Base-by-base conservation (phyloP, 2,888 invertebrate species). In the Phasia obesa region DNA sequence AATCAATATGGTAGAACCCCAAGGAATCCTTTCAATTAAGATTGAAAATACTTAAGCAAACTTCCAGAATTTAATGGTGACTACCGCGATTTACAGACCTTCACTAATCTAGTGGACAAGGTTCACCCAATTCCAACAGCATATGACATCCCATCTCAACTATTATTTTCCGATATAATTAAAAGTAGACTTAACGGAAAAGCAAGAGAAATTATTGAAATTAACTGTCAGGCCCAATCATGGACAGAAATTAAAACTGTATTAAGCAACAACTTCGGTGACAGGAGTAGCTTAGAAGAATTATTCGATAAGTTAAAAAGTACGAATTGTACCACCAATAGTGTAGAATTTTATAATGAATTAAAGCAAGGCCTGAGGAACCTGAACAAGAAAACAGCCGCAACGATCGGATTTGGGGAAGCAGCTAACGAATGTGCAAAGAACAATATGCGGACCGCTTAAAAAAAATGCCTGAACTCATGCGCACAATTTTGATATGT, bases 271-370 rank as follows among this genome's bases (percentile, higher is more conserved):
- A 57, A 57, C 17, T 57, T 57, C 19, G 57, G 57, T 2, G 31
- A 35, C 35, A 57, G 35, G 35, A 11, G 57, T 17, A 35, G 35
- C 17, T 57, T 31, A 9, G 27, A 57, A 7, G 31, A 57, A 7
- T 35, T 57, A 17, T 57, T 57, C 11, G 57, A 35, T n/a, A 35
- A 57, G 27, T 6, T 55, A 15, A 13, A 27, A 55, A 25, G 55
- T 7, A 27, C n/a, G 53, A 55, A 25, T 15, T 38, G 4, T 38
- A 38, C 2, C 2, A 38, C 38, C 2, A 38, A 38, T 11, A 38
- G 2, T 2, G 4, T 53, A 44, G 44, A 44, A 17, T 44, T 44
- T n/a, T 47, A 47, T 47, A 47, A 47, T 9, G 47, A 47, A 2
- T 2, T 47, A 6, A 47, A 47, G 7, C 19, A 47, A 19, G 6